Evolutionary conservation across 2,888 invertebrate genomes (phyloP), one percentile per base, ranked within the genome.

Genomic region (Rhimphoctona megacephalus): DNA sequence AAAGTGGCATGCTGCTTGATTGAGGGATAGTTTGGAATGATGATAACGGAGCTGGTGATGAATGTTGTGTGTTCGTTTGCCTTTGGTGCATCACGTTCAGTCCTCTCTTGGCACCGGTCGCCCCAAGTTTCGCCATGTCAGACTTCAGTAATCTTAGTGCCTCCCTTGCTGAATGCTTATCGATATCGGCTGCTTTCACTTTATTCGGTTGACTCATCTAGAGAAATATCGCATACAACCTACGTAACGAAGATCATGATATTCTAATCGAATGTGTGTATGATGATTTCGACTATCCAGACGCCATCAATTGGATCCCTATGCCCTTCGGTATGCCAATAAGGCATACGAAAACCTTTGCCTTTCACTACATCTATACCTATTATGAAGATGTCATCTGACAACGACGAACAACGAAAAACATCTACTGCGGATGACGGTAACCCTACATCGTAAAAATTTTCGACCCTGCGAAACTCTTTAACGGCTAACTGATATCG

Each of bases 271-370:
- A 57, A 9, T 11, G 22, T 57, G 4, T 57, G 57, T 2, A 57
- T 22, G 11, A 25, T 57, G 7, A 25, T 57, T 3, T 25, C n/a
- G 17, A 66, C 36, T 66, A 66, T 39, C 66, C 36, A 66, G n/a
- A 66, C n/a, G 36, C 17, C 36, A 66, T 36, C 66, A n/a, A 66
- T 66, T 36, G 66, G 66, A 66, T 66, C 36, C 11, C 36, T 66
- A 4, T 66, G 66, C 11, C 8, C 66, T 66, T 66, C 66, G 19
- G 36, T 66, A 22, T 69, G 43, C 69, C 46, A 69, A n/a, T 69
- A 69, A 22, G 69, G 43, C 39, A 43, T 69, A 7, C 46, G 69
- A 14, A 69, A 69, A 25, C 69, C 36, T 69, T 69, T 69, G 11
- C 46, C 49, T 9, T 17, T 25, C 0, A 46, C 17, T 25, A 25